Evolutionary conservation across 2,113 vertebrate species (phyloP).

Genomic region (Charadrius vociferus): DNA sequence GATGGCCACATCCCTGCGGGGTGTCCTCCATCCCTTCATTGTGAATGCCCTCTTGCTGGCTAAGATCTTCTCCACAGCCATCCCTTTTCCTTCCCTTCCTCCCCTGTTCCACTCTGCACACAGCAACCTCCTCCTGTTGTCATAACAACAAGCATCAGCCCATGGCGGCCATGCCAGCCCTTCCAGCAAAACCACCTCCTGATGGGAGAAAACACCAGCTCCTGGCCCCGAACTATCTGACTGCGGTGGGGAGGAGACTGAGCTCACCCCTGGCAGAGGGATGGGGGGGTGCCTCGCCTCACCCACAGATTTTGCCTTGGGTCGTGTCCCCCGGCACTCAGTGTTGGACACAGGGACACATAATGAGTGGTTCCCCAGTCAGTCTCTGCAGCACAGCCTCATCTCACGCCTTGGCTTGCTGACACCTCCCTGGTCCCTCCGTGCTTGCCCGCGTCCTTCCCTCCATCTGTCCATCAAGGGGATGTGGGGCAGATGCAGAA

Average conservation of each 20-base stretch:
- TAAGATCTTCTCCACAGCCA: background rate
- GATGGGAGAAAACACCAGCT: background rate
- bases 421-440: accelerated
- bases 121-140: conserved; percentile 35
- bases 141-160: conserved; percentile 48
- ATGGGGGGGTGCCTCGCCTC: background rate
- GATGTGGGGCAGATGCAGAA: background rate
- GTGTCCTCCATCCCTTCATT: background rate
- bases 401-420: accelerated
- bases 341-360: accelerated
- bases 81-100: background rate
- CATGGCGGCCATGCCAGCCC: background rate
- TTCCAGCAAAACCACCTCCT: background rate
- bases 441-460: accelerated
- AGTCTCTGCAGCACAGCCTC: background rate
- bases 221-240: background rate
- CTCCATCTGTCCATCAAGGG: background rate
- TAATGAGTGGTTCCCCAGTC: accelerated
- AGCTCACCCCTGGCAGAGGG: too few species aligned
- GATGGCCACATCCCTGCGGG: background rate
- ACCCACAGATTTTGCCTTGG: accelerated
- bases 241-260: background rate
- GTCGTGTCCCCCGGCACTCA: accelerated
- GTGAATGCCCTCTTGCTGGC: background rate
- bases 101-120: background rate